Evolutionary conservation across 2,888 invertebrate species (phyloP), one percentile per base, ranked within the genome.

Genomic region (Chrysotoxum bicinctum): DNA sequence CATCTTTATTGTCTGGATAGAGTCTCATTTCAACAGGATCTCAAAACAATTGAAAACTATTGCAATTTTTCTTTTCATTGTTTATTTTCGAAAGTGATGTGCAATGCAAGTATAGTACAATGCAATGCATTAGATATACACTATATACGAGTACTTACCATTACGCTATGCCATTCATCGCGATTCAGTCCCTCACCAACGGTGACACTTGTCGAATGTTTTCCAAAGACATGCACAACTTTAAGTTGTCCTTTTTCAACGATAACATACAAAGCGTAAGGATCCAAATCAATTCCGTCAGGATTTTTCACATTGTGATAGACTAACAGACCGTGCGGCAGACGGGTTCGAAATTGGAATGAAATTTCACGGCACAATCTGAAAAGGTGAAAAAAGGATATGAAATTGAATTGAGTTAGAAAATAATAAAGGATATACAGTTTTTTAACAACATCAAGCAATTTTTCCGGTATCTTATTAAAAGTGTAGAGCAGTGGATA

Each of bases 271-370:
- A 98, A 93, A 58, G 98, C 98, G 90, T 98, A 98, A 0, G 97
- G 97, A 88, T 97, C 96, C 90, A 97, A 94, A 89, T 95, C 94
- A 76, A 94, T 93, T 81, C 96, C 95, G 69, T 95, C 94, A 7
- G 97, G 97, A 90, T 97, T 96, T 91, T 97, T 97, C 26, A 97
- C 97, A 90, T 97, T 97, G 91, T 98, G 97, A 91, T 97, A 98
- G 12, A 97, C 97, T 66, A 98, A 92, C 8, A 98, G 93, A 3
- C 97, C 97, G 90, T 98, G 97, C 0, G 98, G 97, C 54, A 97
- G 93, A 89, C 97, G 94, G 26, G 98, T 98, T 21, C 97, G 95
- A 90, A 97, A 97, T 91, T 96, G 95, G 90, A 97, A 97, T 32
- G 97, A 97, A 91, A 97, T 97, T 93, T 97, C 97, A 89, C 97